Conservation (phyloP, 1,140 invertebrate species). For the Bombus affinis region DNA sequence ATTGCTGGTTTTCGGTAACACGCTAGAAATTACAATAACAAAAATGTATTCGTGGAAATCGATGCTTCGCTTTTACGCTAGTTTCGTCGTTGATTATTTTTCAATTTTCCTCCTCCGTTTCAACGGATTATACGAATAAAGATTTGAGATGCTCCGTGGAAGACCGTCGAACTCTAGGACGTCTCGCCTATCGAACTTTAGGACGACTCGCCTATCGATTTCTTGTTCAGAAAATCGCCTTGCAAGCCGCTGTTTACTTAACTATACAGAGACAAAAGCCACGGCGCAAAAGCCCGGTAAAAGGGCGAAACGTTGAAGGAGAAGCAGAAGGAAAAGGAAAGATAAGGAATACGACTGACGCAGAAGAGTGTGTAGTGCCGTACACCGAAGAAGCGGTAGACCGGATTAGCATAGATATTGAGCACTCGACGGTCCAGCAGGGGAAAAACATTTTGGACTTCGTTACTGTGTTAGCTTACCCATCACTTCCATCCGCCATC, state of each 20-base stretch:
- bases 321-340: neutral
- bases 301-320: constrained; percentile 13
- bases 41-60: neutral
- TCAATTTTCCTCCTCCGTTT: neutral
- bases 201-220: neutral
- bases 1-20: constrained; percentile 16
- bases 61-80: neutral
- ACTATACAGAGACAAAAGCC: constrained; percentile 48
- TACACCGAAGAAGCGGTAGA: constrained; percentile 53
- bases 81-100: neutral
- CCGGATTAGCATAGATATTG: constrained; percentile 72
- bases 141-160: neutral
- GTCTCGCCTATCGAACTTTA: constrained; percentile 11
- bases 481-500: constrained; percentile 34
- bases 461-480: constrained; percentile 47
- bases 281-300: constrained; percentile 8
- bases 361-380: constrained; percentile 33
- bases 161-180: constrained; percentile 1
- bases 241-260: constrained; percentile 49
- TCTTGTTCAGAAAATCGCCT: constrained; percentile 30
- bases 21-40: constrained; percentile 57
- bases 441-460: constrained; percentile 71
- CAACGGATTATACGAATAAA: neutral
- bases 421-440: constrained; percentile 53
- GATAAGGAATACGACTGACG: constrained; percentile 47